Evolutionary conservation across 2,113 vertebrate genomes (phyloP), one percentile per base, ranked within the genome.

Genomic region (Tragelaphus strepsiceros): DNA sequence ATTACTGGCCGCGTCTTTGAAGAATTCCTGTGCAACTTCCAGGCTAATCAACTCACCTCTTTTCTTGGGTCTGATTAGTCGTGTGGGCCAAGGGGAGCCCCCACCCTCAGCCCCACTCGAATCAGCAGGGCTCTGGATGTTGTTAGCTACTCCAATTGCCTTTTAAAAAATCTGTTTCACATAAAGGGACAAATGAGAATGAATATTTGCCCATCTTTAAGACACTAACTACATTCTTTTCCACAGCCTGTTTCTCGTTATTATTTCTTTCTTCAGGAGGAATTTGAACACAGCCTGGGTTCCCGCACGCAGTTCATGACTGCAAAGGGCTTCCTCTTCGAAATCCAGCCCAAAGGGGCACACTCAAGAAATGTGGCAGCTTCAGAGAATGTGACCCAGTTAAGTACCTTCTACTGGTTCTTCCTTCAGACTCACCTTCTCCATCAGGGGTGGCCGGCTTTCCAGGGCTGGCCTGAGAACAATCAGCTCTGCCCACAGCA

Each of bases 171-270:
- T 99, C 98, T 99, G 99, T 98, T 99, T 99, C 98, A 94, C 98
- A 99, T 99, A 98, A 99, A 98, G 98, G 98, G 99, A 99, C 98
- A 99, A 99, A 99, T 98, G 98, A 99, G 98, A 98, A 98, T 95
- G 98, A 98, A 93, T 98, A 88, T 98, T 98, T 98, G 98, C 98
- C 98, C 97, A 96, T 99, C 98, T 98, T 99, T 98, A 98, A 98
- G 98, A 98, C 35, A 93, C 98, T 98, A 96, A 98, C 96, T 86
- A 61, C 98, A 99, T 99, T 99, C 98, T 98, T 99, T 43, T 51
- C 96, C 98, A 98, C 98, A 99, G 98, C 98, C 98, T 99, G 99
- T 98, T 99, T 99, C 98, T 99, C 91, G 98, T 99, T 99, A 99
- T 84, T 97, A 0, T 85, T 97, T 81, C 98, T 98, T 97, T 98